Percentiles rank a stretch among this genome's conserved stretches.
Evolutionary conservation across 2,888 invertebrate species (phyloP).

Genomic region (Molorchus minor): DNA sequence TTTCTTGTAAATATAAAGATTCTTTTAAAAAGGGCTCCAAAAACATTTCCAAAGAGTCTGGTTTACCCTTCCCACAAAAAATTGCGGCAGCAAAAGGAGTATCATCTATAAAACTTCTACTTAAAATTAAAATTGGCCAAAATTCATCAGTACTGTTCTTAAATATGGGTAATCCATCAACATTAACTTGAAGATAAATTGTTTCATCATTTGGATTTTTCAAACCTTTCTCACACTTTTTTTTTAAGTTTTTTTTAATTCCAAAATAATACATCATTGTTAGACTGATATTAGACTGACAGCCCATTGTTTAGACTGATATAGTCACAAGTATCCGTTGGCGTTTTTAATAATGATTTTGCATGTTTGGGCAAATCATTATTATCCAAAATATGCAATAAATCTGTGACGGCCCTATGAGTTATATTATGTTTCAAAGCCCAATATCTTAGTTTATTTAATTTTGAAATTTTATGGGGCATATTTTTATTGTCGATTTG

Average conservation of each 20-base stretch:
- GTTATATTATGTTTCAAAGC: background rate
- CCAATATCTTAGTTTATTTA: background rate
- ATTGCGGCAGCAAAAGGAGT: conserved; percentile 14
- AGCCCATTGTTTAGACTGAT: background rate
- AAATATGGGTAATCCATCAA: background rate
- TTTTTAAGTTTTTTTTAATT: background rate
- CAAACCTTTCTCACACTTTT: background rate
- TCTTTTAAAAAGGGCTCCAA: conserved; percentile 8
- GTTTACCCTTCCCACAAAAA: conserved; percentile 21
- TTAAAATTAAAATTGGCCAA: conserved; percentile 10
- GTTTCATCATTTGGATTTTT: background rate
- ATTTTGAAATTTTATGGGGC: background rate
- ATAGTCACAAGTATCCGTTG: background rate
- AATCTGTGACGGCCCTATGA: background rate
- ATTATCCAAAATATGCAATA: background rate
- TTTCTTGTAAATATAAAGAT: conserved; percentile 4
- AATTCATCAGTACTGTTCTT: conserved; percentile 7
- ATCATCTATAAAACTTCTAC: conserved; percentile 6
- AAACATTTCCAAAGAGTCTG: conserved; percentile 10
- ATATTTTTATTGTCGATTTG: background rate
- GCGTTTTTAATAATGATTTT: background rate
- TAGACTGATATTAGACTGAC: too few relatives aligned
- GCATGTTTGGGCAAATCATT: background rate
- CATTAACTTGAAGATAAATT: background rate
- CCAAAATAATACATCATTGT: background rate